A percentile compares a stretch with the other conserved stretches of the same genome.
Conservation (phyloP, 2,113 vertebrate genomes). For the Dasyprocta punctata region DNA sequence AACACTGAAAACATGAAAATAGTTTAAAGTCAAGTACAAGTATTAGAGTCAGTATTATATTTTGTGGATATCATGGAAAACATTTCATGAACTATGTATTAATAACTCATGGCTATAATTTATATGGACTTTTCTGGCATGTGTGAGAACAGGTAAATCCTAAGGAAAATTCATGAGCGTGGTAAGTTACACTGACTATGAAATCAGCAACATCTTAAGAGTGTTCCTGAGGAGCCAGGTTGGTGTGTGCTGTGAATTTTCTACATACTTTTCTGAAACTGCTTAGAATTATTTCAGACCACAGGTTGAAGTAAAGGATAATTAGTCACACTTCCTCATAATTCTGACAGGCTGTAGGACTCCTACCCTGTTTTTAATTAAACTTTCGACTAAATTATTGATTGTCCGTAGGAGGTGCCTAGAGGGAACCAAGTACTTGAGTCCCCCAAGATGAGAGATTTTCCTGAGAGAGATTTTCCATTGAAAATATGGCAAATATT, state of each 20-base stretch:
- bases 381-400: slow-evolving; percentile 71
- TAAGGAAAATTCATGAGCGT: neutral
- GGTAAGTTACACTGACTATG: neutral
- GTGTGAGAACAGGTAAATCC: neutral
- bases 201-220: neutral
- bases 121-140: neutral
- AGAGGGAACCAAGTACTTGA: slow-evolving; percentile 57
- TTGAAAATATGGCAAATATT: slow-evolving; percentile 53
- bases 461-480: neutral
- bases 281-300: slow-evolving; percentile 1
- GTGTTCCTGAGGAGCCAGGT: neutral
- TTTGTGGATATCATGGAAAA: neutral
- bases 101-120: neutral
- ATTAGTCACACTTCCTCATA: slow-evolving; percentile 51
- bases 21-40: neutral
- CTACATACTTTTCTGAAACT: neutral
- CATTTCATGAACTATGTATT: neutral
- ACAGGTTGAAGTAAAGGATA: slow-evolving; percentile 45
- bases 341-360: neutral
- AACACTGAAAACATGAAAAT: neutral
- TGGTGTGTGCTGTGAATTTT: neutral
- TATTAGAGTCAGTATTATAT: neutral
- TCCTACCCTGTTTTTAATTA: slow-evolving; percentile 72
- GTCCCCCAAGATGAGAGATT: slow-evolving; percentile 57
- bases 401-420: slow-evolving; percentile 58